Evolutionary conservation across 2,797 vertebrate genomes (phyloP).

Genomic region (Phataginus tricuspis): DNA sequence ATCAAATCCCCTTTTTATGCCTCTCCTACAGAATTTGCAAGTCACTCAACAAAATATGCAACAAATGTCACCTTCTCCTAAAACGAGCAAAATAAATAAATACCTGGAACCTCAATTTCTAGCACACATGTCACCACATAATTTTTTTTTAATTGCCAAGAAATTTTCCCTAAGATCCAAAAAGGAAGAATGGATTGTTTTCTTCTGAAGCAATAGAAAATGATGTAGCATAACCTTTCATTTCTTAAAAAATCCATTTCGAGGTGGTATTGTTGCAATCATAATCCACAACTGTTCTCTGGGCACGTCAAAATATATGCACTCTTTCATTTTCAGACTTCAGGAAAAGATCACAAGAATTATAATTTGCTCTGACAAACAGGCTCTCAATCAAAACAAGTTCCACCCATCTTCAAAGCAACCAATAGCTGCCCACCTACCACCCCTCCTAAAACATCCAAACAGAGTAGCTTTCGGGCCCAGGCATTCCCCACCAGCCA

Average conservation of each 20-base stretch:
- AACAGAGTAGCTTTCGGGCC: constrained; percentile 85
- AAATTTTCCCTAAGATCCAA: constrained; percentile 25
- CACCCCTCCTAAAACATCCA: constrained; percentile 89
- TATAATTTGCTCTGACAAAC: constrained; percentile 84
- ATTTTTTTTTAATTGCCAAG: not conserved
- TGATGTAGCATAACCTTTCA: not conserved
- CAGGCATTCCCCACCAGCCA: constrained; percentile 70
- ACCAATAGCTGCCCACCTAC: constrained; percentile 89
- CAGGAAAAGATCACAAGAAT: constrained; percentile 63
- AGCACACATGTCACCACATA: not conserved
- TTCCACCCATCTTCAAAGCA: constrained; percentile 91
- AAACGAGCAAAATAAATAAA: not conserved
- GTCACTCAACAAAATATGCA: not conserved
- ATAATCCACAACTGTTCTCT: not conserved
- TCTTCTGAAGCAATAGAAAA: constrained; percentile 5
- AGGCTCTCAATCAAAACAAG: constrained; percentile 87
- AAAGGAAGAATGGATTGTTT: not conserved
- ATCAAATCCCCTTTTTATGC: not conserved
- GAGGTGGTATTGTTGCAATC: not conserved
- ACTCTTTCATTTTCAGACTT: not conserved
- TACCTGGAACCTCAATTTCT: not conserved
- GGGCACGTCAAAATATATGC: not conserved
- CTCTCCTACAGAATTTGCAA: not conserved
- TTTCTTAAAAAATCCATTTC: not conserved
- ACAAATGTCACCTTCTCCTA: not conserved